Evolutionary conservation across 2,797 vertebrate species (phyloP).

Genomic region (Micropoecilia bifurca): DNA sequence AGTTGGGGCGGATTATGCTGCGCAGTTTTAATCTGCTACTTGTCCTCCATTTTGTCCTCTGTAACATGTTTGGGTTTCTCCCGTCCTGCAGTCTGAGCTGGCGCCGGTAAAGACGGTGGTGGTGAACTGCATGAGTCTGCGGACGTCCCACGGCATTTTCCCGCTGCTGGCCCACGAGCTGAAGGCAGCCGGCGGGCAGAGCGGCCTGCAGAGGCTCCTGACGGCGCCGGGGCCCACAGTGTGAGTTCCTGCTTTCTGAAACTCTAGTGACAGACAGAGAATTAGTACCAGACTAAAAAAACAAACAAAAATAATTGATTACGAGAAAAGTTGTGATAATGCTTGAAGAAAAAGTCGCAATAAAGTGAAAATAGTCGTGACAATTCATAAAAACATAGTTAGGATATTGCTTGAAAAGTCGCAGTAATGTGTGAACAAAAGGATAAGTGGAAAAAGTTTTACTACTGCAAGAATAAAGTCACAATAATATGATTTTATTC

Average conservation of each 20-base stretch:
- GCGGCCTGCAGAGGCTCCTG: slow-evolving; percentile 83
- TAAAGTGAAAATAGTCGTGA: too few species aligned
- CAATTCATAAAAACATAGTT: too few species aligned
- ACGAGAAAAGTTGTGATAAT: too few species aligned
- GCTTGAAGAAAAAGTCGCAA: too few species aligned
- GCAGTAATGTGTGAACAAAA: too few species aligned
- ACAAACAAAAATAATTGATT: background rate
- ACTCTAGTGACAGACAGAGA: background rate
- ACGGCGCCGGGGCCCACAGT: slow-evolving; percentile 84
- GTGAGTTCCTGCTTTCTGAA: slow-evolving; percentile 79
- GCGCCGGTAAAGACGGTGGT: slow-evolving; percentile 75
- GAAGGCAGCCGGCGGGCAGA: slow-evolving; percentile 63
- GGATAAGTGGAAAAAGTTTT: too few species aligned
- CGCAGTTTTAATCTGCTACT: background rate
- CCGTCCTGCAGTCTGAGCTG: slow-evolving; percentile 76
- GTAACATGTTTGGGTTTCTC: background rate
- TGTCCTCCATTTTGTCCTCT: background rate
- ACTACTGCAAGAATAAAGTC: background rate
- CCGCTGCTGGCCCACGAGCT: slow-evolving; percentile 85
- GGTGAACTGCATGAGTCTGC: slow-evolving; percentile 95
- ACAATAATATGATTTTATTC: background rate
- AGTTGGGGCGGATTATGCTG: background rate
- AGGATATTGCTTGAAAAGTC: too few species aligned
- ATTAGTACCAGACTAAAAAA: background rate
- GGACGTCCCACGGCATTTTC: slow-evolving; percentile 88